Evolutionary conservation across 2,797 vertebrate species (phyloP), one percentile per base, ranked within the genome.

Genomic region (Pipistrellus pipistrellus): DNA sequence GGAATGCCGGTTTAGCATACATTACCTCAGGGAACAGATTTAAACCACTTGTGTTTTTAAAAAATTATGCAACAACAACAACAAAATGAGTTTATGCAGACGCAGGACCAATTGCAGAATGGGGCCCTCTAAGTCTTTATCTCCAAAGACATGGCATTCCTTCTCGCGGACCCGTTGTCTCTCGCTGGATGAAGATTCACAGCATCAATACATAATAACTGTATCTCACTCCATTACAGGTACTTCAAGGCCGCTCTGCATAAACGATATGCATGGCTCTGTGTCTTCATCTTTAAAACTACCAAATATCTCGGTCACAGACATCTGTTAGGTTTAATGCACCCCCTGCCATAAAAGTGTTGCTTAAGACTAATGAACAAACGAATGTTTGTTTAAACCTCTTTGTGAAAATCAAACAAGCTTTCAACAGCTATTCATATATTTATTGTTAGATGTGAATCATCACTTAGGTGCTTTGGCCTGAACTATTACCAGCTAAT

Each of bases 321-420:
- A 96, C 96, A 76, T 97, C 96, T 84, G 98, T 98, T 98, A 98
- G 98, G 96, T 98, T 98, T 98, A 98, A 98, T 98, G 97, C 98
- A 98, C 97, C 97, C 97, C 81, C 95, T 97, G 95, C 97, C 93
- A 95, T 98, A 97, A 98, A 98, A 98, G 86, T 96, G 96, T 98
- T 98, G 96, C 97, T 98, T 96, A 98, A 98, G 96, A 98, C 97
- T 98, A 98, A 98, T 97, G 98, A 98, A 96, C 97, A 98, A 98
- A 98, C 92, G 96, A 98, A 98, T 98, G 98, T 98, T 98, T 98
- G 97, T 97, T 98, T 98, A 98, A 98, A 97, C 84, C 89, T 93
- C 96, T 98, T 98, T 98, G 97, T 98, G 97, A 98, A 98, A 98
- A 97, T 98, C 97, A 98, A 98, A 98, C 97, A 98, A 96, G 97